Evolutionary conservation across 2,797 vertebrate species (phyloP).

Genomic region (Pipistrellus pipistrellus): DNA sequence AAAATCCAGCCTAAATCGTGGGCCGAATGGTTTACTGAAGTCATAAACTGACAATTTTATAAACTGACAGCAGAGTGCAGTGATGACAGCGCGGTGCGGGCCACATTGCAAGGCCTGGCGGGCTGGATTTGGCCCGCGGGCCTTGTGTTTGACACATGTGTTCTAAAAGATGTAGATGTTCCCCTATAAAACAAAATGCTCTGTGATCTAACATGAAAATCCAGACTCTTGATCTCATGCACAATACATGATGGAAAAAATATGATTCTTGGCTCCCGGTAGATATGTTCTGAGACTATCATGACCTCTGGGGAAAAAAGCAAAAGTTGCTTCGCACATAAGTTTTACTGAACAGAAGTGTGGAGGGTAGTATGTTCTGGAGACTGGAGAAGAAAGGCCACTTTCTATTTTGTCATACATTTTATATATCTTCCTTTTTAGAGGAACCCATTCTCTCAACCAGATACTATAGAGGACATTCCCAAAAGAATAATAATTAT

Average conservation of each 20-base stretch:
- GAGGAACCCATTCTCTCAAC: not conserved
- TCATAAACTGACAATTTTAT: no score
- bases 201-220: not conserved
- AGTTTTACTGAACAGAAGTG: not conserved
- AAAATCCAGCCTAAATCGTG: no score
- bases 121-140: no score
- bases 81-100: no score
- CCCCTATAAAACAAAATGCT: not conserved
- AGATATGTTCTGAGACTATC: not conserved
- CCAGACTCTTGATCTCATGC: not conserved
- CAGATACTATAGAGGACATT: not conserved
- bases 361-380: not conserved
- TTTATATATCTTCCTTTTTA: not conserved
- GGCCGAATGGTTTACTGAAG: no score
- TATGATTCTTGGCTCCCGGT: not conserved
- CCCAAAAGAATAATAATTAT: slow-evolving; percentile 6
- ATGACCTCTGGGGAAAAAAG: not conserved
- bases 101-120: no score
- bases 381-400: not conserved
- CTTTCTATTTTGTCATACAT: not conserved
- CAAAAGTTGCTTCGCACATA: not conserved
- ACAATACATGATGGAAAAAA: not conserved
- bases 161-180: not conserved
- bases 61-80: no score
- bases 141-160: no score